A percentile compares a stretch with the other conserved stretches of the same genome.
phyloP scores from a whole-genome alignment of 2,888 invertebrate species.

The Lycia hirtaria region DNA sequence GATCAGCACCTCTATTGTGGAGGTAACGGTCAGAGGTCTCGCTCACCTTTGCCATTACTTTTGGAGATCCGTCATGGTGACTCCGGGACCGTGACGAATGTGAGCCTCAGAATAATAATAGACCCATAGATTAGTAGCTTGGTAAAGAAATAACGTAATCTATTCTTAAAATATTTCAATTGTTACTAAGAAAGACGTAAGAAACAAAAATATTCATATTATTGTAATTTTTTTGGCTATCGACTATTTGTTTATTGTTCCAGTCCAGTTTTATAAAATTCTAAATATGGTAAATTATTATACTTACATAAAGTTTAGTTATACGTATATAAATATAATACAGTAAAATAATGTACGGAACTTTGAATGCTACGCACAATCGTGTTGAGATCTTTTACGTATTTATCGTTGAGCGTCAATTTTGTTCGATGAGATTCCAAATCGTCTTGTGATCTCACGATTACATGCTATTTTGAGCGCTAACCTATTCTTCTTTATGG shows the following conservation, averaged over 20 bases:
- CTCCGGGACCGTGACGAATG: not conserved
- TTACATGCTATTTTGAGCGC: slow-evolving; percentile 35
- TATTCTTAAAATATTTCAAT: not conserved
- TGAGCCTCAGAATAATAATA: not conserved
- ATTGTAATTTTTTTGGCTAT: too few relatives aligned
- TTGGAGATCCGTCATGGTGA: slow-evolving; percentile 27
- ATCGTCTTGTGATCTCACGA: slow-evolving; percentile 41
- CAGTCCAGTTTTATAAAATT: too few relatives aligned
- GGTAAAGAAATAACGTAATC: not conserved
- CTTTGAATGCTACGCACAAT: slow-evolving; percentile 29
- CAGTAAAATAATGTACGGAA: slow-evolving; percentile 43
- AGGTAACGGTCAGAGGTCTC: slow-evolving; percentile 35
- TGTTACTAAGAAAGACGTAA: too few relatives aligned
- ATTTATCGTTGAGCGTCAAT: slow-evolving; percentile 63
- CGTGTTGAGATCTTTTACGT: slow-evolving; percentile 44
- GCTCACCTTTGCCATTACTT: slow-evolving; percentile 20
- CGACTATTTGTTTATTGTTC: too few relatives aligned
- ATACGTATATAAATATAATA: too few relatives aligned
- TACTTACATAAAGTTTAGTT: too few relatives aligned
- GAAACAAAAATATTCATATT: too few relatives aligned
- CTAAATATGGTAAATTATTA: too few relatives aligned
- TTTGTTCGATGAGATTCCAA: slow-evolving; percentile 74
- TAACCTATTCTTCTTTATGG: not conserved
- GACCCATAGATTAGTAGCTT: not conserved
- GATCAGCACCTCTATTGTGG: slow-evolving; percentile 55